phyloP scores from a whole-genome alignment of 1,140 invertebrate species.

The Bathynomus jamesi region DNA sequence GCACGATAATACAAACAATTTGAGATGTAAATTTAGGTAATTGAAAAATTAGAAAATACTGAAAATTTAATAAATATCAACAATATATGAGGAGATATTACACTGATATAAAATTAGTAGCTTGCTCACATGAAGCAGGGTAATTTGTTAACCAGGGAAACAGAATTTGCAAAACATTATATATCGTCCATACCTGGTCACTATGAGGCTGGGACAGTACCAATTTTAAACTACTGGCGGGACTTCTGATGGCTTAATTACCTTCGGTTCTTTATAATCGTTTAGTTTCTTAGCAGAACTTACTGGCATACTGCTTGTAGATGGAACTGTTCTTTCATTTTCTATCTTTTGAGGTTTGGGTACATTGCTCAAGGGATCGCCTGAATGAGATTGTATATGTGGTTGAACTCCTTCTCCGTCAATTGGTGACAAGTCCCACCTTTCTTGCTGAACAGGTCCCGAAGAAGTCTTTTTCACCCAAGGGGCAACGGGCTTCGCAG shows the following conservation, averaged over 20 bases:
- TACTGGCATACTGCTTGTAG: constrained; percentile 4
- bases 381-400: neutral
- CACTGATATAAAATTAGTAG: no score
- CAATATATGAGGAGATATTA: no score
- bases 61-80: no score
- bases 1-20: no score
- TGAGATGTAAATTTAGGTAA: no score
- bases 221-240: neutral
- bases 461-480: constrained; percentile 34
- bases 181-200: neutral
- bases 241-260: no score
- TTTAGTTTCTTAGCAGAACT: neutral
- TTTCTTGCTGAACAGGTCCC: constrained; percentile 19
- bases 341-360: neutral
- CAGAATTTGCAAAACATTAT: no score
- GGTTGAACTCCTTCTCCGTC: constrained; percentile 3
- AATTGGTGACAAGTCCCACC: constrained; percentile 26
- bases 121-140: no score
- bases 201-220: neutral
- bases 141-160: no score
- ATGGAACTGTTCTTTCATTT: neutral
- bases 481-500: constrained; percentile 25
- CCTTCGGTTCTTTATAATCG: neutral
- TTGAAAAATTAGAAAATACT: no score
- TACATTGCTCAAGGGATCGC: no score